phyloP scores from a whole-genome alignment of 2,113 vertebrate genomes.

The Alligator sinensis region DNA sequence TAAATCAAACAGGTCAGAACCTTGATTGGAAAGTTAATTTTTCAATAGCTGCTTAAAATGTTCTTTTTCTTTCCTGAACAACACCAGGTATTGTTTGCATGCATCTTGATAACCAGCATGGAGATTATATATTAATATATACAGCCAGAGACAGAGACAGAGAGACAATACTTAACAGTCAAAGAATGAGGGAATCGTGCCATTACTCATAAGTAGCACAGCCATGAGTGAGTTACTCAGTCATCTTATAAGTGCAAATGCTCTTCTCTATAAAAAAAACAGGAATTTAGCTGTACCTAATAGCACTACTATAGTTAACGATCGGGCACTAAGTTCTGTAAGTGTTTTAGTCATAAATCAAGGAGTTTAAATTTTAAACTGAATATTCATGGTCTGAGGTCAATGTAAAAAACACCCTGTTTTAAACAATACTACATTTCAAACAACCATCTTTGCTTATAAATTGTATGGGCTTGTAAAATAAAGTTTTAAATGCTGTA shows the following conservation, averaged over 20 bases:
- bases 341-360: neutral
- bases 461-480: neutral
- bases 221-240: constrained; percentile 39
- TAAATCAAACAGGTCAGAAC: constrained; percentile 61
- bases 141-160: constrained; percentile 30
- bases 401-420: neutral
- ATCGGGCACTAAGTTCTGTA: neutral
- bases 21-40: constrained; percentile 59
- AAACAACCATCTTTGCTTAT: neutral
- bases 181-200: constrained; percentile 14
- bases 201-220: neutral
- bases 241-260: constrained; percentile 26
- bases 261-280: neutral
- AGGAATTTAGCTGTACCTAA: constrained; percentile 12
- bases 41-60: constrained; percentile 52
- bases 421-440: neutral
- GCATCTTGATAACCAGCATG: constrained; percentile 54
- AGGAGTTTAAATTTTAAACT: neutral
- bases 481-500: neutral
- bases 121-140: constrained; percentile 54
- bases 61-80: constrained; percentile 17
- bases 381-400: neutral
- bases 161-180: constrained; percentile 45
- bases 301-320: neutral
- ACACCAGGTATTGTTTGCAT: constrained; percentile 42